A percentile compares a stretch with the other conserved stretches of the same genome.
These are phyloP conservation scores for Danio tinwini DNA, from an alignment of 2,797 vertebrate genomes.

Conservation along the genomic window DNA sequence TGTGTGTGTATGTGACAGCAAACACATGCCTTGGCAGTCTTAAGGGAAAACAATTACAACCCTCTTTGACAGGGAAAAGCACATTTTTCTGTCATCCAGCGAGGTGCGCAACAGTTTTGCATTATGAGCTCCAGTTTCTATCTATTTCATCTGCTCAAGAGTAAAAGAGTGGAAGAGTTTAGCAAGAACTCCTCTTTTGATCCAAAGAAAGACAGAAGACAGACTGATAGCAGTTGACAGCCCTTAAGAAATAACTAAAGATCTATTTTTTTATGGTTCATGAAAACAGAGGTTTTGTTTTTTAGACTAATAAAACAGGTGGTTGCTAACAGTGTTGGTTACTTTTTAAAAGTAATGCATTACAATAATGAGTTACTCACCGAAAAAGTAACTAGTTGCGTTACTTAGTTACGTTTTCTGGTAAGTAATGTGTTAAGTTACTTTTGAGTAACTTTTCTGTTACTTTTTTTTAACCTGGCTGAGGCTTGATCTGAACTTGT, in stretches of 20 bases:
- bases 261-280: conserved; percentile 1
- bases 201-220: background rate
- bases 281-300: background rate
- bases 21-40: conserved; percentile 72
- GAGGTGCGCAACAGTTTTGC: conserved; percentile 72
- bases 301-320: background rate
- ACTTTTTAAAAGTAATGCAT: too few relatives aligned
- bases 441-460: too few relatives aligned
- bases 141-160: conserved; percentile 53
- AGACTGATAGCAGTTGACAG: background rate
- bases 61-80: conserved; percentile 63
- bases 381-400: too few relatives aligned
- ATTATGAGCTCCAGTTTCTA: conserved; percentile 66
- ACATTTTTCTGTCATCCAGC: conserved; percentile 69
- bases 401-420: too few relatives aligned
- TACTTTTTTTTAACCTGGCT: too few relatives aligned
- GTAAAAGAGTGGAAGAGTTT: conserved; percentile 52
- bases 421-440: too few relatives aligned
- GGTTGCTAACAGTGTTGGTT: background rate
- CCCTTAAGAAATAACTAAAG: background rate
- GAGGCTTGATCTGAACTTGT: too few relatives aligned
- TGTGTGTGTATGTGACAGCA: conserved; percentile 74
- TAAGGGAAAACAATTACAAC: conserved; percentile 69
- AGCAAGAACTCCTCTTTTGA: conserved; percentile 47
- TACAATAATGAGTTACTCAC: too few relatives aligned